Evolutionary conservation across 92 coral and sea anemone species (phyloP).

Genomic region (Bergia sp.): DNA sequence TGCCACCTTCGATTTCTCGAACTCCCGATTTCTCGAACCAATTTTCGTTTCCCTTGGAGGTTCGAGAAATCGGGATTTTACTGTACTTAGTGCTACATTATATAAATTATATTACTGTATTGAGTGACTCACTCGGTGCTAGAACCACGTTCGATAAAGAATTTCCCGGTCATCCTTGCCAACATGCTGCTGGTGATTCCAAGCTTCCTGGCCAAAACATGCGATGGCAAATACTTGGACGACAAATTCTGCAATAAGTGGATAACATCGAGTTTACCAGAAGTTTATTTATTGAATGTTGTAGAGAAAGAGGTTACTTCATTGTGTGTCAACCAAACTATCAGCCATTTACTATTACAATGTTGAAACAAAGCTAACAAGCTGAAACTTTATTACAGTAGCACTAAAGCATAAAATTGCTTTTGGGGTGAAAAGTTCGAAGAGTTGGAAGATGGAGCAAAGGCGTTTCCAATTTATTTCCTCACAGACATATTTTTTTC

Average conservation of each 20-base stretch:
- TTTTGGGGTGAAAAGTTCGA: no score
- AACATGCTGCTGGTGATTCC: slow-evolving; percentile 78
- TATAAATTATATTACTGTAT: neutral
- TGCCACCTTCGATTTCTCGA: no score
- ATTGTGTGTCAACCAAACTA: neutral
- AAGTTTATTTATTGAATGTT: neutral
- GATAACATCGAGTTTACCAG: neutral
- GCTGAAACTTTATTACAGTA: neutral
- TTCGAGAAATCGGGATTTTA: no score
- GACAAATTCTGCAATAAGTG: slow-evolving; percentile 61
- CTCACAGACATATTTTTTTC: no score
- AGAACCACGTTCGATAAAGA: slow-evolving; percentile 75
- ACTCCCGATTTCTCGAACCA: no score
- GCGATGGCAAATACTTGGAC: slow-evolving; percentile 74
- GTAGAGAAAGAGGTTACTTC: no score
- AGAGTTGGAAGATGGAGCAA: no score
- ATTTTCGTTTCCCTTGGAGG: no score
- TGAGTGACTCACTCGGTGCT: slow-evolving; percentile 70
- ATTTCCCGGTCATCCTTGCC: slow-evolving; percentile 84
- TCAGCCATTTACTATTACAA: neutral
- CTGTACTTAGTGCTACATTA: neutral
- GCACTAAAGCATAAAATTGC: neutral
- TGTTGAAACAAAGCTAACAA: neutral
- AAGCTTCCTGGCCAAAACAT: slow-evolving; percentile 82
- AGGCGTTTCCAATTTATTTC: no score